phyloP scores from a whole-genome alignment of 2,888 invertebrate species.

The Matsumyia berberina region DNA sequence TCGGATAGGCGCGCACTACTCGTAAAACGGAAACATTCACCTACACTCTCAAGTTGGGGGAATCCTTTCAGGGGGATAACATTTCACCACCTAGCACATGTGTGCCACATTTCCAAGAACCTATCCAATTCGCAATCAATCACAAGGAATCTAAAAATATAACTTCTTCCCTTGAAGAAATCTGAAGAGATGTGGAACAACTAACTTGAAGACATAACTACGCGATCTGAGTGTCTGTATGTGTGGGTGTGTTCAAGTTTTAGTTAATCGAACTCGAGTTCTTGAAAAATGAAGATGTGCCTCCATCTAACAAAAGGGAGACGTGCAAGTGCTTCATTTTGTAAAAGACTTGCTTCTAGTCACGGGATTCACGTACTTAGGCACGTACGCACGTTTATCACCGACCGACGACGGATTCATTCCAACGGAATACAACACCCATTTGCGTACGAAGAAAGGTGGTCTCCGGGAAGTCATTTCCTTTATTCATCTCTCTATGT shows the following conservation, averaged over 20 bases:
- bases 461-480: background rate
- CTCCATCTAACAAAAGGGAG: background rate
- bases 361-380: slow-evolving; percentile 45
- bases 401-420: no score
- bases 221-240: no score
- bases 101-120: slow-evolving; percentile 6
- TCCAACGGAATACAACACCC: slow-evolving; percentile 10
- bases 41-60: background rate
- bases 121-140: slow-evolving; percentile 34
- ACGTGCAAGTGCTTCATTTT: slow-evolving; percentile 34
- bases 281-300: slow-evolving; percentile 1
- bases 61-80: background rate
- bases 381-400: slow-evolving; percentile 68
- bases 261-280: slow-evolving; percentile 41
- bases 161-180: background rate
- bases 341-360: slow-evolving; percentile 16
- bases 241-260: background rate
- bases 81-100: background rate
- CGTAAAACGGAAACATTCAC: background rate
- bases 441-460: slow-evolving; percentile 31
- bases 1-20: background rate
- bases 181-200: slow-evolving; percentile 1
- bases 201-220: background rate
- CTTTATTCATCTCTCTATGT: no score
- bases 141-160: slow-evolving; percentile 33